phyloP scores from a whole-genome alignment of 2,113 vertebrate genomes.

The Scomber japonicus region DNA sequence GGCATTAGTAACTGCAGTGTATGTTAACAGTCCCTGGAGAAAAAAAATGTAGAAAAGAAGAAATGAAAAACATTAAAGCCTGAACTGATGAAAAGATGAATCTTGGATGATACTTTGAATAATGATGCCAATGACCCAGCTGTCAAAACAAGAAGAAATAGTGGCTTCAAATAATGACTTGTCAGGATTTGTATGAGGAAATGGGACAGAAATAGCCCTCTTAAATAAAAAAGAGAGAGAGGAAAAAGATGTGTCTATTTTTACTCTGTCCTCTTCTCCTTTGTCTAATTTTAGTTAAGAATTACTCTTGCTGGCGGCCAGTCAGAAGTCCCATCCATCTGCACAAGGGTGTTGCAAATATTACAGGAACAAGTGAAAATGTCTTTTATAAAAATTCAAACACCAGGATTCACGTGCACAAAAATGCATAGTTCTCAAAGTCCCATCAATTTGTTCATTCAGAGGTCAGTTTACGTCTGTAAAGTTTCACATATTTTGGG shows the following conservation, averaged over 20 bases:
- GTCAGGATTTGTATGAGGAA: constrained; percentile 65
- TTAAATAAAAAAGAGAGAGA: constrained; percentile 24
- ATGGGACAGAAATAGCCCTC: constrained; percentile 68
- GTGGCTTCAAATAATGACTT: constrained; percentile 74
- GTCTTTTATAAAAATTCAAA: constrained; percentile 20
- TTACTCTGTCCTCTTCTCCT: constrained; percentile 60
- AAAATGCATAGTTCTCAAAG: constrained; percentile 28
- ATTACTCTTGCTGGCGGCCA: constrained; percentile 51
- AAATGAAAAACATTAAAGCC: constrained; percentile 31
- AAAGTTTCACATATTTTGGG: constrained; percentile 42
- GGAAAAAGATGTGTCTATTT: constrained; percentile 62
- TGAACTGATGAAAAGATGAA: constrained; percentile 47
- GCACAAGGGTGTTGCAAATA: constrained; percentile 23
- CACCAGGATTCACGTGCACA: constrained; percentile 13
- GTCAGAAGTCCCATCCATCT: constrained; percentile 47
- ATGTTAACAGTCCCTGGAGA: background rate
- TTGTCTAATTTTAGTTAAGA: constrained; percentile 73
- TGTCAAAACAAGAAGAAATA: constrained; percentile 68
- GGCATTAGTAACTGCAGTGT: background rate
- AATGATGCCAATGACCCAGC: constrained; percentile 49
- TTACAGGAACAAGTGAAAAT: constrained; percentile 22
- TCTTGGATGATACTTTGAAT: constrained; percentile 55
- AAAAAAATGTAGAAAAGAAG: constrained; percentile 19
- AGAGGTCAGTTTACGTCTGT: constrained; percentile 22
- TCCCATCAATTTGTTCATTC: constrained; percentile 17